These are phyloP conservation scores for human (Homo sapiens) DNA, from an alignment of 2,113 vertebrate species.

Conservation along the genomic window DNA sequence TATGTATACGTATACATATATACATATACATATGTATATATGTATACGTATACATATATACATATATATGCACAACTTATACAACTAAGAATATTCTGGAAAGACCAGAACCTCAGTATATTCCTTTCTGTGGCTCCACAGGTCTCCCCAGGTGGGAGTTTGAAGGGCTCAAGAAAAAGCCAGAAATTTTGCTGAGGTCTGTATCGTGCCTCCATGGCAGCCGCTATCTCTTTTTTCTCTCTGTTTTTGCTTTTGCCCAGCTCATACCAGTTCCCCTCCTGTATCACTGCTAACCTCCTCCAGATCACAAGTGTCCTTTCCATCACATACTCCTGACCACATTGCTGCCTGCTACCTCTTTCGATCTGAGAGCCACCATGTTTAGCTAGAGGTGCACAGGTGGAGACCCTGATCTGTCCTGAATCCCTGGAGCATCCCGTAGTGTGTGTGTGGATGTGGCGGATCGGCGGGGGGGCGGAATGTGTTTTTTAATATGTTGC, in stretches of 20 bases:
- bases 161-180: not conserved
- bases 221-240: not conserved
- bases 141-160: not conserved
- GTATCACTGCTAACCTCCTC: not conserved
- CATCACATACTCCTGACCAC: not conserved
- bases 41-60: no score
- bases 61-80: not conserved
- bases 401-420: not conserved
- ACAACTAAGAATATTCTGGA: not conserved
- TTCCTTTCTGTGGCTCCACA: not conserved
- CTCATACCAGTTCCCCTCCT: not conserved
- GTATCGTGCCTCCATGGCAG: fast-evolving
- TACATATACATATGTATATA: no score
- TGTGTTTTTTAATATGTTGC: not conserved
- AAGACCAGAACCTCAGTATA: not conserved
- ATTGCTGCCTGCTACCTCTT: not conserved
- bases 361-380: not conserved
- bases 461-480: no score
- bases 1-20: no score
- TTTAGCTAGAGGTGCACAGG: not conserved
- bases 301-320: not conserved
- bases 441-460: no score
- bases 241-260: not conserved
- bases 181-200: not conserved
- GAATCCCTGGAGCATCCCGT: no score